Evolutionary conservation across 2,797 vertebrate species (phyloP), one percentile per base, ranked within the genome.

Genomic region (Enteromius anoplus): DNA sequence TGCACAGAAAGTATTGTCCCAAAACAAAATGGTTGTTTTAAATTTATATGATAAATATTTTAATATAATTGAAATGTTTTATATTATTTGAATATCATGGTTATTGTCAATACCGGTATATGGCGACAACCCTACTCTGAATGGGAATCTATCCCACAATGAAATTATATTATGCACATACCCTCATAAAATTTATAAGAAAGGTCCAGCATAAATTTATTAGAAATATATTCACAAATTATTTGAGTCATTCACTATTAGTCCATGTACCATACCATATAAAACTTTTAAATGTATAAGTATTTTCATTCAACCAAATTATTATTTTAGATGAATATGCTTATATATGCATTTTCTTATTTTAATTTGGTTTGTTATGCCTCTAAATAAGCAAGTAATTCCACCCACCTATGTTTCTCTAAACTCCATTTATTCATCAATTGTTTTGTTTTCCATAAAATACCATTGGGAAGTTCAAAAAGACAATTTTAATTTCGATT

Each of bases 321-420:
- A 55, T 58, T 32, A 26, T 77, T 55, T 40, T 32, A 23, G 69
- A 42, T 68, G 12, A 42, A 12, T 34, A 26, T 11, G 5, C 32
- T 21, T 83, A 17, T 49, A 81, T 80, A 78, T 71, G 23, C 1
- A 69, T 73, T 75, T 82, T 80, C 83, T 73, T 32, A 82, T 34
- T 62, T 1, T 0, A 6, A 45, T 45, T n/a, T 21, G 15, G 1
- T 51, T 51, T 72, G 19, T 21, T 21, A 53, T 53, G 49, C 2
- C 1, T 3, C 29, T 73, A 34, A 23, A 37, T 37, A 0, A 55
- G 34, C 2, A 6, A 60, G 23, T 2, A 4, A 26, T 75, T 15
- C n/a, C 7, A 47, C 26, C 3, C 60, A 11, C 29, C 53, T 2
- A 29, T 71, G 42, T 49, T 71, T 29, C 5, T 62, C 5, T 7